A percentile compares a stretch with the other conserved stretches of the same genome.
phyloP scores from a whole-genome alignment of 1,140 invertebrate species.

The Procambarus virginalis region DNA sequence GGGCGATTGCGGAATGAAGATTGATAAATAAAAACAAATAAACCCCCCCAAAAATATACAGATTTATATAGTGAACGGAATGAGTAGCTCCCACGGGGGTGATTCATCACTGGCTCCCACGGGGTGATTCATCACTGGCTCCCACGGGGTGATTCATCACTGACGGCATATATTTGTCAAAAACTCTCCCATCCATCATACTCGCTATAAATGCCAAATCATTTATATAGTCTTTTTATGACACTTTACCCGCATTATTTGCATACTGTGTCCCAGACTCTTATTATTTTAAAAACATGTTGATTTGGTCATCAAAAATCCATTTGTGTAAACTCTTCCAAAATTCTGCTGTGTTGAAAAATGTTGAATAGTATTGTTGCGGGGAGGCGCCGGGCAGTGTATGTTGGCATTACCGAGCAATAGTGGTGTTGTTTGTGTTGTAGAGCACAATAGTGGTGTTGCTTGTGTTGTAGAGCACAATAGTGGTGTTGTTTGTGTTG shows the following conservation, averaged over 20 bases:
- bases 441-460: no score
- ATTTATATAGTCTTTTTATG: constrained; percentile 46
- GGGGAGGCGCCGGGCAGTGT: not conserved
- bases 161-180: constrained; percentile 22
- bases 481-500: no score
- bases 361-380: not conserved
- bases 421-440: not conserved
- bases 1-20: not conserved
- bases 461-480: no score
- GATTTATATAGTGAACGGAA: not conserved
- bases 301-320: constrained; percentile 5
- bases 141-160: constrained; percentile 12
- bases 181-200: constrained; percentile 23
- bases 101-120: no score
- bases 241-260: constrained; percentile 41
- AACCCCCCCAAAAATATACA: not conserved
- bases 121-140: no score
- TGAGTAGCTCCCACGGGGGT: not conserved
- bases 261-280: constrained; percentile 24
- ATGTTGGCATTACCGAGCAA: not conserved
- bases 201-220: constrained; percentile 34
- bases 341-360: not conserved
- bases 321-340: constrained; percentile 4
- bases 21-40: not conserved
- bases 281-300: constrained; percentile 27